Conservation (phyloP, 2,888 invertebrate species). For the Exocentrus adspersus region DNA sequence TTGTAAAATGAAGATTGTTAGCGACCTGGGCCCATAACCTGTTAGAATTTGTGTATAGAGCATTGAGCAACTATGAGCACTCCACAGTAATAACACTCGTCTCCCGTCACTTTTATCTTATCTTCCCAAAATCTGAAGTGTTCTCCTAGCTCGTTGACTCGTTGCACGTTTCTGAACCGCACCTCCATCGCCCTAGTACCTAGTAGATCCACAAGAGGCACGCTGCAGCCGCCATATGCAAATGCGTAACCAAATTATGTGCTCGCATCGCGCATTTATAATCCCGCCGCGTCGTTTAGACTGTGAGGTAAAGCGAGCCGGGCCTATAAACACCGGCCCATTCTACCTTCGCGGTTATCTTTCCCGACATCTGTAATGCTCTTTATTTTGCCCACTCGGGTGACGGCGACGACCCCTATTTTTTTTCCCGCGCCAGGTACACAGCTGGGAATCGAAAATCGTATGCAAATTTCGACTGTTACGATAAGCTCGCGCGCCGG, state of each 20-base stretch:
- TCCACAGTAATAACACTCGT: too few relatives aligned
- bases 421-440: constrained; percentile 43
- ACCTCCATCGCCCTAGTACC: constrained; percentile 29
- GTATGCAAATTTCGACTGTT: constrained; percentile 59
- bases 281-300: constrained; percentile 48
- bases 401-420: constrained; percentile 31
- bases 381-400: constrained; percentile 37
- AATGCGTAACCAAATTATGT: constrained; percentile 64
- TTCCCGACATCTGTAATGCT: constrained; percentile 52
- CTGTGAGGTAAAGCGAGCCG: constrained; percentile 33
- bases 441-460: constrained; percentile 46
- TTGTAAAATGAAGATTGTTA: too few relatives aligned
- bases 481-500: constrained; percentile 53
- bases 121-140: too few relatives aligned
- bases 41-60: too few relatives aligned
- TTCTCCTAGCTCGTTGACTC: too few relatives aligned
- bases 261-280: constrained; percentile 62
- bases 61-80: too few relatives aligned
- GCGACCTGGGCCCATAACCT: too few relatives aligned
- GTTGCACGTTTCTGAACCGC: too few relatives aligned
- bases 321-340: not conserved
- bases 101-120: too few relatives aligned
- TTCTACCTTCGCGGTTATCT: constrained; percentile 44
- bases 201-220: constrained; percentile 37
- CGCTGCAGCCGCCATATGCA: constrained; percentile 61